Base-by-base conservation (phyloP, 2,113 vertebrate genomes). In the Asarcornis scutulata region DNA sequence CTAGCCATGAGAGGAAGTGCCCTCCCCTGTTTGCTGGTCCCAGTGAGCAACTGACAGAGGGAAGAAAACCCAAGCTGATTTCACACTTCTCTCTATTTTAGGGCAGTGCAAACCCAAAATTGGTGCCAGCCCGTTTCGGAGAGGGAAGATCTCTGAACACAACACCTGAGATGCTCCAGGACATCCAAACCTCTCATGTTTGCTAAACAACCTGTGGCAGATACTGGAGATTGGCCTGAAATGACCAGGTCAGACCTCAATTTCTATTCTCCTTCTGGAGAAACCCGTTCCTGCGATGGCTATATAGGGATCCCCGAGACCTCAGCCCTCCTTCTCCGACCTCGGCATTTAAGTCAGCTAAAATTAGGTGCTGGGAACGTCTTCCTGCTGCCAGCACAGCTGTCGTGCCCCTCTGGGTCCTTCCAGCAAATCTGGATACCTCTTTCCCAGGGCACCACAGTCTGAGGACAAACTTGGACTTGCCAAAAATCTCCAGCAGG, bases 51-150 rank as follows among this genome's bases (percentile, higher is more conserved):
- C 25, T 16, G 4, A 12, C 25, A 5, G 32, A 59, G 16, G 20
- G 26, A 29, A 31, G 10, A 21, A 36, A 56, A 60, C n/a, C 4
- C 26, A 13, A 32, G 20, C 11, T 25, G 29, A 13, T 62, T 23
- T 31, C 42, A 5, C 13, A 2, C 8, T 18, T 46, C 32, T 58
- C 22, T 14, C 2, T 27, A 4, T 80, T 66, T 67, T 17, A 23
- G 52, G 32, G 15, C 21, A 23, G 29, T 0, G 18, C 25, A 23
- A 56, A 46, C 32, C 52, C 10, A 11, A 23, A 67, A 29, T 14
- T 1, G 4, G 5, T 7, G 50, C 38, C 4, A 8, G 9, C 17
- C 3, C 10, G 23, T 32, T 55, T 34, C 1, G 23, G 38, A 67
- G 32, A 29, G 25, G 18, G 63, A 7, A 13, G 78, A 11, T 23